phyloP scores from a whole-genome alignment of 2,888 invertebrate genomes.

The Chorisops tibialis region DNA sequence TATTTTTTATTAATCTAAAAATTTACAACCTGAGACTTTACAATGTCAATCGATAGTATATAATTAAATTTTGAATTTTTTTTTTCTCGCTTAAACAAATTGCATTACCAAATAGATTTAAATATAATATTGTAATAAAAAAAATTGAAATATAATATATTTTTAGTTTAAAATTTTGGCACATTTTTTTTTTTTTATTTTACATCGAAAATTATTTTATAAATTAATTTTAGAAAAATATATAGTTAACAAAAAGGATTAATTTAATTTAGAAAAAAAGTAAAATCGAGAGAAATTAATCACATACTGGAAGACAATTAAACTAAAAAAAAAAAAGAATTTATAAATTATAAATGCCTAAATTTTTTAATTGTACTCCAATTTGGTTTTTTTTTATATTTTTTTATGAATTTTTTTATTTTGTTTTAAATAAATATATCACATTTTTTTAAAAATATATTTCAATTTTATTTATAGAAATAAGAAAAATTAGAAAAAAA shows the following conservation, averaged over 20 bases:
- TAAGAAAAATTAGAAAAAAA: too few species aligned
- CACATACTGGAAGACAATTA: background rate
- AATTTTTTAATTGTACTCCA: background rate
- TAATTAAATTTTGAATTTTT: background rate
- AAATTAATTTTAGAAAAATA: background rate
- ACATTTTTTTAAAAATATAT: background rate
- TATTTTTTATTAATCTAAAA: conserved; percentile 8
- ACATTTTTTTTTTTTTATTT: background rate
- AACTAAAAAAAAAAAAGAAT: background rate
- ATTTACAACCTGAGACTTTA: conserved; percentile 23
- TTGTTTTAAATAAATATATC: background rate
- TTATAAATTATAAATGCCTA: background rate
- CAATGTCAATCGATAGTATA: conserved; percentile 23
- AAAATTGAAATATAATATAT: background rate
- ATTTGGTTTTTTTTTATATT: background rate
- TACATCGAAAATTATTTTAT: background rate
- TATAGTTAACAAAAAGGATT: too few species aligned
- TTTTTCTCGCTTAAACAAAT: too few species aligned
- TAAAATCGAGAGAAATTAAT: background rate
- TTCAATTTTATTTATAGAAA: background rate
- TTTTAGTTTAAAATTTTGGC: conserved; percentile 6
- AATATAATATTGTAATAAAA: background rate
- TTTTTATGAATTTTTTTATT: background rate
- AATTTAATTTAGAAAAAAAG: background rate
- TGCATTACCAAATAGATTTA: background rate